A percentile compares a stretch with the other conserved stretches of the same genome.
Evolutionary conservation across 2,113 vertebrate genomes (phyloP).

Genomic region (Ivindomyrus marchei): DNA sequence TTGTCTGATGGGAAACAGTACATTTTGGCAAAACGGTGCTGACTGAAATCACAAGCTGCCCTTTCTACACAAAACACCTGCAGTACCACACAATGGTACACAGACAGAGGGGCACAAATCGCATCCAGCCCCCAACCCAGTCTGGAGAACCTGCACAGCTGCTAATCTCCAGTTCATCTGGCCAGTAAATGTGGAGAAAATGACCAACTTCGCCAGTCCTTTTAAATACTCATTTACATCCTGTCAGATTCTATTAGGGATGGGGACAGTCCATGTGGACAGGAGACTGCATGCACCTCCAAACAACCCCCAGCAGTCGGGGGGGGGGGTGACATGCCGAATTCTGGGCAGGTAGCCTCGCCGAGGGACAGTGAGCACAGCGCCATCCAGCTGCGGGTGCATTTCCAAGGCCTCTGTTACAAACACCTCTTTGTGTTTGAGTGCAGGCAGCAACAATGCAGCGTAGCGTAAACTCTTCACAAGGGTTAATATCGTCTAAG

Average conservation of each 20-base stretch:
- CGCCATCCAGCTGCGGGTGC: not conserved
- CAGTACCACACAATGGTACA: not conserved
- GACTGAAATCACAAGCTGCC: not conserved
- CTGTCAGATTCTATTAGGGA: conserved; percentile 77
- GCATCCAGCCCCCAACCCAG: conserved; percentile 27
- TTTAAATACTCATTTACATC: conserved; percentile 81
- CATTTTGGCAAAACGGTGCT: not conserved
- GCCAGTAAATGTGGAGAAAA: conserved; percentile 78
- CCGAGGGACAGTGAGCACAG: not conserved
- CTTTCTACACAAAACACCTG: not conserved
- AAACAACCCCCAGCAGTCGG: not conserved
- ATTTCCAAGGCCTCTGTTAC: not conserved
- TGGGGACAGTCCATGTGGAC: conserved; percentile 51
- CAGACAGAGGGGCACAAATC: not conserved
- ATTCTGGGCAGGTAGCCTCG: not conserved
- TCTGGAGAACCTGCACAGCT: conserved; percentile 67
- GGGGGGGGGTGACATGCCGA: not conserved
- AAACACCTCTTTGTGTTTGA: not conserved
- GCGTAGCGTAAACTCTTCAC: too few species aligned
- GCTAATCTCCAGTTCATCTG: conserved; percentile 71
- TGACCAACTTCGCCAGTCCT: conserved; percentile 70
- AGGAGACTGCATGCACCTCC: conserved; percentile 55
- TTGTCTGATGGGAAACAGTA: not conserved
- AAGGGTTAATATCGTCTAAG: too few species aligned
- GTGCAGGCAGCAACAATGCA: too few species aligned